Percentiles rank a stretch among this genome's conserved stretches.
These are phyloP conservation scores for Lamprologus speciosus DNA, from an alignment of 2,113 vertebrate genomes.

Conservation along the genomic window DNA sequence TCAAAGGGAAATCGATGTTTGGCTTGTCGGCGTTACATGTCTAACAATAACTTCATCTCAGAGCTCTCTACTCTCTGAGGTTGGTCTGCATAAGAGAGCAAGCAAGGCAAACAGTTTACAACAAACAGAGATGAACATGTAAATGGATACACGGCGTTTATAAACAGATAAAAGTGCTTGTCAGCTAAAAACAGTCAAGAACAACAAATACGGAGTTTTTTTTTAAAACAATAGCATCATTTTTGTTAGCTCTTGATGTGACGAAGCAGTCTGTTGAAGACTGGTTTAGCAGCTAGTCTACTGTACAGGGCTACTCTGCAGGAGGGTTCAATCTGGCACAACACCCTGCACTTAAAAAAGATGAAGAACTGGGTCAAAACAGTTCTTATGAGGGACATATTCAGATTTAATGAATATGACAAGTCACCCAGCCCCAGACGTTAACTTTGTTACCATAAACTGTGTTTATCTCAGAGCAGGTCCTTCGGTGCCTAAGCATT, in stretches of 20 bases:
- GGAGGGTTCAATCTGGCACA: background rate
- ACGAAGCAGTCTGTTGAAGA: background rate
- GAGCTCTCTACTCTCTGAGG: background rate
- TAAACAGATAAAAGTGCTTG: background rate
- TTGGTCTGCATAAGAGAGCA: background rate
- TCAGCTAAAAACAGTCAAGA: background rate
- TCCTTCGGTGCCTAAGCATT: rapidly evolving
- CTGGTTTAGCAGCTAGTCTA: background rate
- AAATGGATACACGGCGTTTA: rapidly evolving
- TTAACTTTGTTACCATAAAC: background rate
- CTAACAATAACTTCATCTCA: background rate
- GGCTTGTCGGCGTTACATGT: background rate
- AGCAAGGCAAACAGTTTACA: background rate
- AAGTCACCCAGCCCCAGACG: background rate
- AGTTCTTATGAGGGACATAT: background rate
- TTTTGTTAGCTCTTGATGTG: background rate
- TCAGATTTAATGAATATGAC: background rate
- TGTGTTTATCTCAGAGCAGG: background rate
- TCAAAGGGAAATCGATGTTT: background rate
- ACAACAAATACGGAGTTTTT: background rate
- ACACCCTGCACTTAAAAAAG: background rate
- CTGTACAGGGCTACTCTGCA: background rate
- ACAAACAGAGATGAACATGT: background rate
- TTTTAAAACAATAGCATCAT: rapidly evolving
- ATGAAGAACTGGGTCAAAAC: background rate